Conservation (phyloP, 1,140 invertebrate genomes). For the Zaprionus capensis region DNA sequence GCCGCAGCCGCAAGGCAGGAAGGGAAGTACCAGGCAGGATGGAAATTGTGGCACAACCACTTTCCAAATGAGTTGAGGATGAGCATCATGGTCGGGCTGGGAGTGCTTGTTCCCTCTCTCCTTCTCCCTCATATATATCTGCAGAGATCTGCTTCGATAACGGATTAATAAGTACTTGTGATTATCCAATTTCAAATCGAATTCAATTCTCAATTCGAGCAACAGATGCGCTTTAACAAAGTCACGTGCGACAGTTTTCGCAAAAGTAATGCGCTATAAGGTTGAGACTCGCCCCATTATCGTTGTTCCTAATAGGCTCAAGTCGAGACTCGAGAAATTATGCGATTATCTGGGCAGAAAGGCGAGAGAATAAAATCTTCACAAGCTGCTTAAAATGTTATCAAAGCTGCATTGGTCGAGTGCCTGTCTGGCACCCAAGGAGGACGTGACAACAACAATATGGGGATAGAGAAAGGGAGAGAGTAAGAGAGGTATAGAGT, state of each 20-base stretch:
- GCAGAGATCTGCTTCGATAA: conserved; percentile 1
- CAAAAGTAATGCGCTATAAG: conserved; percentile 55
- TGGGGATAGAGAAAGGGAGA: background rate
- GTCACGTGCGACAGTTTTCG: conserved; percentile 65
- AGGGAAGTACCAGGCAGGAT: conserved; percentile 9
- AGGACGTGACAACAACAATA: conserved; percentile 30
- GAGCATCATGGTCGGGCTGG: background rate
- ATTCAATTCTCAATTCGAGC: conserved; percentile 16
- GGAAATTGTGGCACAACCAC: conserved; percentile 26
- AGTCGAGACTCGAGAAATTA: conserved; percentile 53
- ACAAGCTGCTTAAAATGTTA: conserved; percentile 73
- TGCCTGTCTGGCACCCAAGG: conserved; percentile 46
- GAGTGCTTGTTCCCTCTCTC: background rate
- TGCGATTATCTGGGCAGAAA: conserved; percentile 73
- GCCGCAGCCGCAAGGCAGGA: conserved; percentile 43
- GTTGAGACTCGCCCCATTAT: conserved; percentile 17
- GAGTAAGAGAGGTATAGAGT: background rate
- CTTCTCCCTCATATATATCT: background rate
- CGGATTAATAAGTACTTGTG: conserved; percentile 4
- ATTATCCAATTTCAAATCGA: conserved; percentile 12
- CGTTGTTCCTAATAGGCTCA: conserved; percentile 17
- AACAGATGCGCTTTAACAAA: conserved; percentile 39
- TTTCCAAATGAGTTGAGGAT: conserved; percentile 11
- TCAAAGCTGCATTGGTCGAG: conserved; percentile 64
- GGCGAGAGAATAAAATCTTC: conserved; percentile 62